These are phyloP conservation scores for Coregonus clupeaformis DNA, from an alignment of 2,113 vertebrate species.

Conservation along the genomic window DNA sequence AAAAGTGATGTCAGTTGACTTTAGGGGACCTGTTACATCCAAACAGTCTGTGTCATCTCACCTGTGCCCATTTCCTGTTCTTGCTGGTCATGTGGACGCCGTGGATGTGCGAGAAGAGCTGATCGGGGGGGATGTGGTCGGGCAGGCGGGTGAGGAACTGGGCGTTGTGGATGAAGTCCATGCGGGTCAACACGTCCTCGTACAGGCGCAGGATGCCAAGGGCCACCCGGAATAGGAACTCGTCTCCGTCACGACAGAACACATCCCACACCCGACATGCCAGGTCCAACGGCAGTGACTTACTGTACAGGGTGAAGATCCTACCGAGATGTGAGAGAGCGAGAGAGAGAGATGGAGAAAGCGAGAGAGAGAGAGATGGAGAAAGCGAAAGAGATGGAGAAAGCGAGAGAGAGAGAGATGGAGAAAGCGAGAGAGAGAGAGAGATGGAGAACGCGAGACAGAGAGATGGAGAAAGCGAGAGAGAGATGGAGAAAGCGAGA, in stretches of 20 bases:
- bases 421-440: no score
- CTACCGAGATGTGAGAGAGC: slow-evolving; percentile 57
- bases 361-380: no score
- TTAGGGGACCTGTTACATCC: neutral
- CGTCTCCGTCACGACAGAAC: slow-evolving; percentile 92
- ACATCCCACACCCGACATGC: slow-evolving; percentile 96
- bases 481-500: no score
- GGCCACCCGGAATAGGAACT: slow-evolving; percentile 93
- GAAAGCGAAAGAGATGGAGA: no score
- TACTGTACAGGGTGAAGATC: slow-evolving; percentile 97
- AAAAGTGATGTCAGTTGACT: neutral
- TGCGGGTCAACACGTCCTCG: slow-evolving; percentile 86
- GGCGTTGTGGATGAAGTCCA: slow-evolving; percentile 98
- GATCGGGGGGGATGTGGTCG: slow-evolving; percentile 82
- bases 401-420: no score
- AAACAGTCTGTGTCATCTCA: slow-evolving; percentile 41
- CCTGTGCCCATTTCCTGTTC: slow-evolving; percentile 93
- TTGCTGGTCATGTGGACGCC: slow-evolving; percentile 89
- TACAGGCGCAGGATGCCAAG: slow-evolving; percentile 89
- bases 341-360: no score
- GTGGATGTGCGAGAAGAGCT: slow-evolving; percentile 85
- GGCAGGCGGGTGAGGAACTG: slow-evolving; percentile 94
- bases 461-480: no score
- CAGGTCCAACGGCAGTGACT: slow-evolving; percentile 89
- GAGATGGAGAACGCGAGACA: no score